Percentiles rank a stretch among this genome's conserved stretches.
These are phyloP conservation scores for Paracanthobrama guichenoti DNA, from an alignment of 2,113 vertebrate species.

Conservation along the genomic window DNA sequence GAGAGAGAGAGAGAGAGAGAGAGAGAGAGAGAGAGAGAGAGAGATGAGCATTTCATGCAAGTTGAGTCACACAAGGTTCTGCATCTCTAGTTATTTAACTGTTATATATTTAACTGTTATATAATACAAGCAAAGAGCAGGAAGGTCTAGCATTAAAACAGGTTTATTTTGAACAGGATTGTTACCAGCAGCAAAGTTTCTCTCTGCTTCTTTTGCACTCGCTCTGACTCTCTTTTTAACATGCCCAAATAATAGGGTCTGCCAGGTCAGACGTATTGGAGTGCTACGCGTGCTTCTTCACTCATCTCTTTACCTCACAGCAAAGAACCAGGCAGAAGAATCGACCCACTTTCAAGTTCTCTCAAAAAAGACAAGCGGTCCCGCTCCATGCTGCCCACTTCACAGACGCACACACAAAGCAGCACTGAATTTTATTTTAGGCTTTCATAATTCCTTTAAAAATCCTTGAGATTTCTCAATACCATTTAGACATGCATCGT, in stretches of 20 bases:
- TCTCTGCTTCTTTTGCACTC: not conserved
- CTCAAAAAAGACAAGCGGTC: slow-evolving; percentile 29
- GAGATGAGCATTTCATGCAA: not conserved
- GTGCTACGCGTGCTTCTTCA: not conserved
- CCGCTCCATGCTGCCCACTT: not conserved
- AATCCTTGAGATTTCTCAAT: slow-evolving; percentile 10
- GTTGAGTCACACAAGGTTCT: not conserved
- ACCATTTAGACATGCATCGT: slow-evolving; percentile 2
- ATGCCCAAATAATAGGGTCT: slow-evolving; percentile 12
- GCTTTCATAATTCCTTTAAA: not conserved
- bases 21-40: slow-evolving; percentile 10
- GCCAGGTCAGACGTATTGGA: slow-evolving; percentile 1
- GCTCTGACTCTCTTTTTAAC: not conserved
- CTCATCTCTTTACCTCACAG: slow-evolving; percentile 32
- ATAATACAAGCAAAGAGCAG: not conserved
- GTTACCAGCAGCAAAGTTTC: not conserved
- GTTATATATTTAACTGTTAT: slow-evolving; percentile 24
- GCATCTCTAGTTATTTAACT: slow-evolving; percentile 21
- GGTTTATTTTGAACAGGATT: not conserved
- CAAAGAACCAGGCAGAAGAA: slow-evolving; percentile 26
- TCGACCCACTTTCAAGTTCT: slow-evolving; percentile 38
- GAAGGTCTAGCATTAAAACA: not conserved
- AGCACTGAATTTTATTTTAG: not conserved
- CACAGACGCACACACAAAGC: slow-evolving; percentile 1
- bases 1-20: not conserved